Percentiles rank a stretch among this genome's conserved stretches.
Conservation (phyloP, 2,113 vertebrate species). For the Lamprotornis superbus region DNA sequence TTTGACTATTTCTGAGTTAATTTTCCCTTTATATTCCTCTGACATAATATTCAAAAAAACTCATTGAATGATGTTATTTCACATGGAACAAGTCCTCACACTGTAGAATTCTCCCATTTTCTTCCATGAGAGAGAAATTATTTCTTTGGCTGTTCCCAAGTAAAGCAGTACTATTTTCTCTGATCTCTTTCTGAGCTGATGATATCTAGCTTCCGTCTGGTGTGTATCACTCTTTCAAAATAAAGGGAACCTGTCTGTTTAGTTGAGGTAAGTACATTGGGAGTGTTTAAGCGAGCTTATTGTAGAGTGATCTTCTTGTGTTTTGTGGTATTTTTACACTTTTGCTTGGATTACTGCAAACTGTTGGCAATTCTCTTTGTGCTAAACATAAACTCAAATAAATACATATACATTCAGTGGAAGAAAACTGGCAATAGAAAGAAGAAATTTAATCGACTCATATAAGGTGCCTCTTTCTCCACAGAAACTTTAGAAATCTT, state of each 20-base stretch:
- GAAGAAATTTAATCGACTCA: neutral
- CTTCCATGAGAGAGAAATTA: neutral
- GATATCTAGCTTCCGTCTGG: neutral
- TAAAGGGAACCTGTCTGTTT: neutral
- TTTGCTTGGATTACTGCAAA: neutral
- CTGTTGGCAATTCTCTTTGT: neutral
- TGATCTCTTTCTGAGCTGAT: neutral
- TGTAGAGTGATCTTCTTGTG: neutral
- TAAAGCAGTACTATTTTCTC: neutral
- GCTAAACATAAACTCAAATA: neutral
- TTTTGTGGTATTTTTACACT: neutral
- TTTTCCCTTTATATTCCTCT: neutral
- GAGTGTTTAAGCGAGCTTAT: neutral
- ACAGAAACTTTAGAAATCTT: neutral
- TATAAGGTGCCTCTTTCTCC: neutral
- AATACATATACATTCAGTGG: neutral
- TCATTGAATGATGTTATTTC: neutral
- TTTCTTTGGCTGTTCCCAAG: neutral
- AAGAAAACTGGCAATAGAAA: neutral
- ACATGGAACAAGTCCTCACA: neutral
- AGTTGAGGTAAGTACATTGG: neutral
- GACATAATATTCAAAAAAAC: neutral
- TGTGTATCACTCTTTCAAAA: neutral
- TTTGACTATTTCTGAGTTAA: neutral
- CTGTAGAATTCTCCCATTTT: neutral